Conservation (phyloP, 2,797 vertebrate species). For the Epinephelus awoara region DNA sequence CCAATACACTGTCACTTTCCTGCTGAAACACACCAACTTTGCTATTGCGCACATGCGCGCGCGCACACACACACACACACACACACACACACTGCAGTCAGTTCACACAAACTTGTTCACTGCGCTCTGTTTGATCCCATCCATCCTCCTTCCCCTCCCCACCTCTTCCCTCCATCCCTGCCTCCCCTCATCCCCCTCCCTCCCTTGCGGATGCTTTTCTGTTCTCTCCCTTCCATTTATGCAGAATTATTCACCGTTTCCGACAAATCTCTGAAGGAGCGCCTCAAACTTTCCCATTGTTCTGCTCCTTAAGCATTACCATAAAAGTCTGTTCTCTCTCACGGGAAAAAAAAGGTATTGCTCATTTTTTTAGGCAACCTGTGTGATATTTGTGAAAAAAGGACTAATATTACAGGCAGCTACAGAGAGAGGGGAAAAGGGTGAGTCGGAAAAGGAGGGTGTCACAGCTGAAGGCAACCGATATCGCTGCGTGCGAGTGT, state of each 20-base stretch:
- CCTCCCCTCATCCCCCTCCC: constrained; percentile 26
- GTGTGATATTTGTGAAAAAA: constrained; percentile 68
- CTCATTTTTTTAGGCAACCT: constrained; percentile 53
- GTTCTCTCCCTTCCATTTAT: constrained; percentile 76
- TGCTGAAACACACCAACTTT: constrained; percentile 52
- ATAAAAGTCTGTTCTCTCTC: constrained; percentile 66
- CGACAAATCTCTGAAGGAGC: constrained; percentile 72
- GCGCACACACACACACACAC: constrained; percentile 29
- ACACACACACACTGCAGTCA: constrained; percentile 35
- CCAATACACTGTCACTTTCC: constrained; percentile 58
- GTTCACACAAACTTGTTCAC: constrained; percentile 71
- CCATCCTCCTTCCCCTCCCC: constrained; percentile 49
- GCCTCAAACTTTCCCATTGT: constrained; percentile 73
- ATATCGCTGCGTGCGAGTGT: constrained; percentile 22
- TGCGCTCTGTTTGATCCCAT: constrained; percentile 76
- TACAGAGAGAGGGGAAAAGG: constrained; percentile 11
- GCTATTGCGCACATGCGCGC: constrained; percentile 26
- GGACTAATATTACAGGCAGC: constrained; percentile 52
- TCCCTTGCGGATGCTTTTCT: constrained; percentile 65
- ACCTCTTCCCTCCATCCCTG: constrained; percentile 33
- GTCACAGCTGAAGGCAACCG: constrained; percentile 42
- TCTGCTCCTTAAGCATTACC: constrained; percentile 76
- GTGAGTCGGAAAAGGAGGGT: constrained; percentile 21
- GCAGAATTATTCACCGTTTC: constrained; percentile 81
- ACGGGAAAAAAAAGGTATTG: constrained; percentile 38